Percentiles rank a stretch among this genome's conserved stretches.
These are phyloP conservation scores for Megathymus violae DNA, from an alignment of 1,140 invertebrate genomes.

Conservation along the genomic window DNA sequence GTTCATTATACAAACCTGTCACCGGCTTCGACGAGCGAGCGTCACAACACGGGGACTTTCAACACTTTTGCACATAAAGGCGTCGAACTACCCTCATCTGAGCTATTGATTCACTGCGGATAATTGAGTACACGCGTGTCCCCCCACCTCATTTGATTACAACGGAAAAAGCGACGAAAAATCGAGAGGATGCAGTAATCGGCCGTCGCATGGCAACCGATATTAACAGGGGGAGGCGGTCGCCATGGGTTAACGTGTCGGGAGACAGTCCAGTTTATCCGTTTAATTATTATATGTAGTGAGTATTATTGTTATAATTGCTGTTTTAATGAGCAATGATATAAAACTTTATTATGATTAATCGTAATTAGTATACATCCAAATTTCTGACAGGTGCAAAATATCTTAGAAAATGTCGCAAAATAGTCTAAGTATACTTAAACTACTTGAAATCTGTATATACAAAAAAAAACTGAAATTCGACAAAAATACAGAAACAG, in stretches of 20 bases:
- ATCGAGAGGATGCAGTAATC: slow-evolving; percentile 81
- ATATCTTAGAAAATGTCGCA: too few relatives aligned
- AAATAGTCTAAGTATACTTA: too few relatives aligned
- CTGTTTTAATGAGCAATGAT: too few relatives aligned
- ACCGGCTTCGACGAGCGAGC: slow-evolving; percentile 16
- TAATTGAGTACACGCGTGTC: slow-evolving; percentile 82
- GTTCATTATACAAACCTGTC: too few relatives aligned
- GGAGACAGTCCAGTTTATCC: slow-evolving; percentile 18
- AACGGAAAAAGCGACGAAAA: slow-evolving; percentile 82
- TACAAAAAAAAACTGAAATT: too few relatives aligned
- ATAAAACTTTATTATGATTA: too few relatives aligned
- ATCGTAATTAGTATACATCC: too few relatives aligned
- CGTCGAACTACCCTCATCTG: slow-evolving; percentile 79
- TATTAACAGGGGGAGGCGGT: slow-evolving; percentile 67
- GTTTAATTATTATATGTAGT: too few relatives aligned
- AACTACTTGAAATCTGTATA: too few relatives aligned
- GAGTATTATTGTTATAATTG: too few relatives aligned
- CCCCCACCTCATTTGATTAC: slow-evolving; percentile 82
- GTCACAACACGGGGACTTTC: slow-evolving; percentile 40
- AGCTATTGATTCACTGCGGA: slow-evolving; percentile 82
- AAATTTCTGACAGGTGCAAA: too few relatives aligned
- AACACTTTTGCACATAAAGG: slow-evolving; percentile 36
- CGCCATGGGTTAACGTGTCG: slow-evolving; percentile 17
- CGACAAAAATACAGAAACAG: too few relatives aligned
- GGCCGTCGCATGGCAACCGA: slow-evolving; percentile 74